Evolutionary conservation across 1,140 invertebrate genomes (phyloP), one percentile per base, ranked within the genome.

Genomic region (Caenorhabditis tropicalis): DNA sequence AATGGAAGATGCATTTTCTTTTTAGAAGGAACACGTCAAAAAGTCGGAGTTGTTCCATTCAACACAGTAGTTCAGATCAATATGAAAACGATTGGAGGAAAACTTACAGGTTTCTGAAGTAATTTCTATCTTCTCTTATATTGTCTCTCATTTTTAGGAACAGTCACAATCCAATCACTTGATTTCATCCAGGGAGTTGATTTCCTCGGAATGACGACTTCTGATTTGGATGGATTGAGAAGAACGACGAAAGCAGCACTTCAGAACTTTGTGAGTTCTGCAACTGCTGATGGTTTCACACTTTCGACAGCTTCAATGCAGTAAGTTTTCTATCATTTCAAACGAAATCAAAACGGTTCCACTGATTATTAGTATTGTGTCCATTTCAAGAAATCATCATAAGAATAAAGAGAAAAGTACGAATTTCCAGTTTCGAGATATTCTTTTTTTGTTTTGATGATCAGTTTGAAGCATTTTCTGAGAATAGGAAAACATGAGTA

Each of bases 31-130:
- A 82, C 84, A 0, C 51, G 84, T 4, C 80, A 85, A 36, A 85
- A 85, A 79, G 70, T 87, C 12, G 86, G 86, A 24, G 81, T 82
- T n/a, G 53, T 87, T 53, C 84, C 86, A 7, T 87, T 87, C 81
- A 79, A 74, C 16, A 70, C 86, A 2, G 81, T 82, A 16, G 65
- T 87, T 36, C 27, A 70, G 21, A 33, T 86, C 10, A 39, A 81
- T 16, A 36, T 86, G 46, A 74, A 80, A 27, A 86, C 80, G 12
- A 31, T 33, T 53, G 81, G 58, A 10, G 80, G 81, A 15, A 60
- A 43, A 19, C 58, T 85, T 0, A 82, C 36, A 53, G 84, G 84
- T 85, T 4, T 15, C 12, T 1, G 27, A 49, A 9, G n/a, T n/a
- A 12, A 53, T 1, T 15, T 39, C 80, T 24, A 16, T 31, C 2